Evolutionary conservation across 2,113 vertebrate species (phyloP).

Genomic region (Odocoileus virginianus): DNA sequence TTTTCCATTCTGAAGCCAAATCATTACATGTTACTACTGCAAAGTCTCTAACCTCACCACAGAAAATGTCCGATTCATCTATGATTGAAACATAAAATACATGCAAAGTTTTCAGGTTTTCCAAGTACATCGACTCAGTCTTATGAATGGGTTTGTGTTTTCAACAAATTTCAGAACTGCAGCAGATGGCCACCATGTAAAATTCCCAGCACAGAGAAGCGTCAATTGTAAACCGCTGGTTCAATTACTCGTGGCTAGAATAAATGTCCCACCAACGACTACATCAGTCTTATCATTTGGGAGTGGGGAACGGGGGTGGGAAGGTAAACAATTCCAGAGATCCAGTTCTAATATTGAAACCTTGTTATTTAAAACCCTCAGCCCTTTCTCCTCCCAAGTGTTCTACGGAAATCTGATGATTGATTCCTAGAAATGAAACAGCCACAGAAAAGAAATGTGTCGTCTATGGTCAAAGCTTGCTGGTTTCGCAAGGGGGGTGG

Average conservation of each 20-base stretch:
- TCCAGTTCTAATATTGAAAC: conserved; percentile 58
- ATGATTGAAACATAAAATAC: conserved; percentile 77
- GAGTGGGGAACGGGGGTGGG: background rate
- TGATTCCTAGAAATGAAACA: conserved; percentile 34
- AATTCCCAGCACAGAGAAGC: conserved; percentile 78
- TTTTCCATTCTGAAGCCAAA: conserved; percentile 76
- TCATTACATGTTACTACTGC: conserved; percentile 75
- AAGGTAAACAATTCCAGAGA: conserved; percentile 73
- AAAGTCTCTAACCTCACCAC: conserved; percentile 77
- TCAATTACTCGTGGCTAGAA: conserved; percentile 68
- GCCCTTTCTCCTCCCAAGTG: conserved; percentile 39
- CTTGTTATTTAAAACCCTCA: conserved; percentile 46
- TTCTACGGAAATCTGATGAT: conserved; percentile 54
- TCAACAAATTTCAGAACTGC: conserved; percentile 76
- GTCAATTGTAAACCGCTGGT: conserved; percentile 81
- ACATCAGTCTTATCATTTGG: background rate
- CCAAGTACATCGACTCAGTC: conserved; percentile 75
- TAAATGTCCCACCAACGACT: conserved; percentile 58
- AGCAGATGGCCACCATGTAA: conserved; percentile 77
- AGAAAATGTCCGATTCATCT: conserved; percentile 78
- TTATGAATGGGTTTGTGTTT: conserved; percentile 74
- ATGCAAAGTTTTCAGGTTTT: conserved; percentile 69
- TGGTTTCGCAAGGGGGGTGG: background rate
- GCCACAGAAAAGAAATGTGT: background rate
- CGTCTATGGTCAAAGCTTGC: background rate